Conservation (phyloP, 2,888 invertebrate species). For the Polylopha cassiicola region DNA sequence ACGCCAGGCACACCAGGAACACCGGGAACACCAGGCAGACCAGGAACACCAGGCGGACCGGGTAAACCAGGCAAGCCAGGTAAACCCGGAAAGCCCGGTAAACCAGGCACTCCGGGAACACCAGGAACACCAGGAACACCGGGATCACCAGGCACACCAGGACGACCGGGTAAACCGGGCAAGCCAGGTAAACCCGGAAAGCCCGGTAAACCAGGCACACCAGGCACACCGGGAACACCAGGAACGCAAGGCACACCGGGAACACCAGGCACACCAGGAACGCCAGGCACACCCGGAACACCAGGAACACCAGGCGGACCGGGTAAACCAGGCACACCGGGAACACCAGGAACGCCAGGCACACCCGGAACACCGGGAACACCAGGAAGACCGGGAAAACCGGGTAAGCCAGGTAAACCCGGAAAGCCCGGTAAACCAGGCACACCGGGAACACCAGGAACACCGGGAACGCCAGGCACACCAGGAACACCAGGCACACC, state of each 20-base stretch:
- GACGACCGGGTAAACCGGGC: background rate
- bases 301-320: background rate
- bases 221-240: background rate
- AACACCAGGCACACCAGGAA: background rate
- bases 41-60: background rate
- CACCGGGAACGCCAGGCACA: background rate
- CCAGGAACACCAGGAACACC: too few species aligned
- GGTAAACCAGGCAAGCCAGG: background rate
- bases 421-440: background rate
- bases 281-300: background rate
- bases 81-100: background rate
- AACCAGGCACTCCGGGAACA: background rate
- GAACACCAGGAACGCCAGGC: background rate
- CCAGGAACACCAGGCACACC: background rate
- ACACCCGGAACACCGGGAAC: conserved; percentile 2
- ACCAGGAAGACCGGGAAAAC: background rate
- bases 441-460: background rate
- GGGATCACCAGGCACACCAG: background rate
- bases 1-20: background rate
- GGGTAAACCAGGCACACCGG: background rate
- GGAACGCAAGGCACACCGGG: background rate
- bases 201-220: background rate
- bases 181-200: background rate
- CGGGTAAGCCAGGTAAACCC: background rate
- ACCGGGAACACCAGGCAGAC: background rate